Evolutionary conservation across 92 coral and sea anemone species (phyloP), one percentile per base, ranked within the genome.

Genomic region (Nematostella vectensis): DNA sequence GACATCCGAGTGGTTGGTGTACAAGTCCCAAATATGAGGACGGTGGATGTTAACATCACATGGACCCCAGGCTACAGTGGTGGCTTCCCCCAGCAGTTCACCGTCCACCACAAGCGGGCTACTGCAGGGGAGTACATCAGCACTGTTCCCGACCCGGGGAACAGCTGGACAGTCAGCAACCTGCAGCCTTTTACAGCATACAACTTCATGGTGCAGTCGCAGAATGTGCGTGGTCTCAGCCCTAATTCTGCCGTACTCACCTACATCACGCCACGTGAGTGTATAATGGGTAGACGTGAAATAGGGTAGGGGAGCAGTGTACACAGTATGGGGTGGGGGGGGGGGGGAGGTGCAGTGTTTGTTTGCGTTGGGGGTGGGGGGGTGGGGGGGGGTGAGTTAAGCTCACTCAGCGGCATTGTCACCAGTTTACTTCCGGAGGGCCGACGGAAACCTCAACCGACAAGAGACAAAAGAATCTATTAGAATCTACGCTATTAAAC

Each of bases 41-140:
- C 67, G 28, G 77, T 85, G 0, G 70, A 61, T 53, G 61, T 85
- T 6, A 85, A 75, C 20, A 56, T 85, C 22, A 79, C 82, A 13
- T 85, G 94, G 94, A 75, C 77, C 1, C 79, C 88, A 19, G 94
- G 94, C 1, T 85, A 85, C 30, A 59, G 65, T 40, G 94, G 94
- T 18, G 94, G 94, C 6, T 48, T 56, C 26, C 27, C 31, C 11
- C 94, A 85, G 63, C 37, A 28, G 4, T 85, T 85, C 65, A 55
- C 68, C 27, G 51, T 75, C 3, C 74, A 44, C 52, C 80, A 79
- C 55, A 47, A 40, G 44, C 60, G 59, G 22, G 54, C 47, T 27
- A 49, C 40, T 0, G 69, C 27, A 20, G 31, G 51, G 4, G 68
- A 50, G 2, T 74, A 70, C 25, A 50, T 51, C 3, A 59, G 37